Conservation (phyloP, 1,140 invertebrate species). For the Atta cephalotes region DNA sequence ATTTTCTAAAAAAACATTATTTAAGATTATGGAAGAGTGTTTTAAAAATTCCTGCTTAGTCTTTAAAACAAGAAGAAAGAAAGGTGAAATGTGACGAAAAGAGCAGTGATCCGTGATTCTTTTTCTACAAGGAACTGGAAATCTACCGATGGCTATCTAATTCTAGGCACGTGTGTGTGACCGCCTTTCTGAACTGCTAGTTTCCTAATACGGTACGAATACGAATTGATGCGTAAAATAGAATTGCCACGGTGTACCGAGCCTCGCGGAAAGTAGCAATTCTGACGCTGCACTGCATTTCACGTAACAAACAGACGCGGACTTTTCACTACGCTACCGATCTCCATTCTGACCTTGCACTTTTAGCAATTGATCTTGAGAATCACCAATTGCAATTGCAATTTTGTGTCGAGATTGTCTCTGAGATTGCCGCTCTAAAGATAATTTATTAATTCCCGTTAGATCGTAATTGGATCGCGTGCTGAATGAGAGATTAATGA, state of each 20-base stretch:
- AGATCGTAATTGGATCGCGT: neutral
- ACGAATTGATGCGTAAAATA: constrained; percentile 68
- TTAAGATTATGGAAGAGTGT: neutral
- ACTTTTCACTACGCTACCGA: constrained; percentile 12
- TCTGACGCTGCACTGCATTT: constrained; percentile 13
- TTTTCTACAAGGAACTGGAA: constrained; percentile 34
- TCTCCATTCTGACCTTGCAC: constrained; percentile 4
- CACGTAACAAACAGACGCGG: constrained; percentile 36
- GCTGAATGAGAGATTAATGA: neutral
- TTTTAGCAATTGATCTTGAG: constrained; percentile 26
- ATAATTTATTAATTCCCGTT: constrained; percentile 10
- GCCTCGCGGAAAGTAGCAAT: constrained; percentile 39
- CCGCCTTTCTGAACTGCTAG: constrained; percentile 68
- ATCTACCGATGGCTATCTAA: constrained; percentile 53
- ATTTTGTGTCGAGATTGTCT: neutral
- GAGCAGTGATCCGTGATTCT: constrained; percentile 22
- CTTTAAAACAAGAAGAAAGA: constrained; percentile 10
- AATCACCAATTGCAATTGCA: neutral
- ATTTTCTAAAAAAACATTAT: neutral
- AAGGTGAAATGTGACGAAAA: constrained; percentile 31
- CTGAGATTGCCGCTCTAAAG: neutral
- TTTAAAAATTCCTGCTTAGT: neutral
- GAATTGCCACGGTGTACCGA: constrained; percentile 58
- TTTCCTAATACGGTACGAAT: constrained; percentile 72
- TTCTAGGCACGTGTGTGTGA: constrained; percentile 47